Percentiles rank a stretch among this genome's conserved stretches.
Conservation (phyloP, 2,797 vertebrate genomes). For the Acanthurus tractus region DNA sequence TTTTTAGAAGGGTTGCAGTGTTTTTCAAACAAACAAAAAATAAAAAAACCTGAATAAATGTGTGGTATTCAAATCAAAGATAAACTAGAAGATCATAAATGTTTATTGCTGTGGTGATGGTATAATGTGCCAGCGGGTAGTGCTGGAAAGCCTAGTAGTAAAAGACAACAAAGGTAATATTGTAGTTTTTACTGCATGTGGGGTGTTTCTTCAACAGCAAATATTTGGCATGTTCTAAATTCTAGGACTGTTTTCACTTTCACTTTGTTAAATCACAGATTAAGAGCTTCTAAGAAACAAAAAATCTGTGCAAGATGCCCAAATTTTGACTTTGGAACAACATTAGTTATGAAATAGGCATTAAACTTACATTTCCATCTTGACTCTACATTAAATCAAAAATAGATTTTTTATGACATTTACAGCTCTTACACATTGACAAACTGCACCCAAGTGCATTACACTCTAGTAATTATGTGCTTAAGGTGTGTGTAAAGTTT, state of each 20-base stretch:
- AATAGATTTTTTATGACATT: background rate
- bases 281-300: background rate
- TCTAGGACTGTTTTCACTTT: background rate
- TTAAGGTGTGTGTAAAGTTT: slow-evolving; percentile 24
- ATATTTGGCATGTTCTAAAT: background rate
- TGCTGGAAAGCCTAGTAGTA: background rate
- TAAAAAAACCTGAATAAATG: background rate
- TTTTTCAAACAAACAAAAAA: background rate
- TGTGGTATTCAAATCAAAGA: background rate
- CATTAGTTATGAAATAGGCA: too few species aligned
- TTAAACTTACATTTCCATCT: background rate
- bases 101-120: background rate
- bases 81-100: background rate
- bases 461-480: slow-evolving; percentile 9
- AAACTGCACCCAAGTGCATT: background rate
- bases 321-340: too few species aligned
- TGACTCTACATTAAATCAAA: background rate
- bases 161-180: background rate
- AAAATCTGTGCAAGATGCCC: background rate
- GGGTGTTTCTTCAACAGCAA: background rate
- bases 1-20: background rate
- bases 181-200: background rate
- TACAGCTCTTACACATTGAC: background rate
- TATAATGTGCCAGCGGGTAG: slow-evolving; percentile 3
- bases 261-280: background rate